Evolutionary conservation across 2,797 vertebrate species (phyloP), one percentile per base, ranked within the genome.

Genomic region (Thunnus albacares): DNA sequence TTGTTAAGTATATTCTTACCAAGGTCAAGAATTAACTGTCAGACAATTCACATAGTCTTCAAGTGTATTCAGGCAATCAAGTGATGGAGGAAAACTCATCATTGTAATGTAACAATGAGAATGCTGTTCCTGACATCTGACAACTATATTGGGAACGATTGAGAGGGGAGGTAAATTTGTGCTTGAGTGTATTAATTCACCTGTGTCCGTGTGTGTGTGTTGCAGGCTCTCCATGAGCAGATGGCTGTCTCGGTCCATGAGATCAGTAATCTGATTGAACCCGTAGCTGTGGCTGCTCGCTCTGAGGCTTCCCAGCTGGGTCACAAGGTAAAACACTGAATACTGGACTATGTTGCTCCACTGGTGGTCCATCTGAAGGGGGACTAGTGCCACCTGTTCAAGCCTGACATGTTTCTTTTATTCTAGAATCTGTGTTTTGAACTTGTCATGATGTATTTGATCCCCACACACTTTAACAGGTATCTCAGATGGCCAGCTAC

Each of bases 401-500:
- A 64, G n/a, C 5, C 49, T 12, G 9, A 26, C 0, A 12, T 30
- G 2, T 9, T 49, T 5, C n/a, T 71, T 33, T 63, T 33, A 26
- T 62, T 71, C 66, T 33, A 35, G 17, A 51, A 14, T 45, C 11
- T 56, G 30, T 57, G 43, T 56, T 78, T 53, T 76, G 13, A 64
- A 13, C 24, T 35, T 70, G 38, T 60, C 3, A 6, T 59, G 3
- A 7, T 66, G 52, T 30, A 15, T 71, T 52, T 79, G 15, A 62
- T 60, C 20, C 7, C 11, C 30, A n/a, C 64, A 33, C 33, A 22
- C 35, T 17, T 77, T 0, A 60, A 28, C 93, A 99, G 98, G 98
- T 99, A 14, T 98, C 98, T 79, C 98, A 99, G 93, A 99, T 99
- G 97, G 97, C 96, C 20, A 98, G 97, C 83, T 99, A 99, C 93